These are phyloP conservation scores for Danio jaintianensis DNA, from an alignment of 2,797 vertebrate species.

Conservation along the genomic window DNA sequence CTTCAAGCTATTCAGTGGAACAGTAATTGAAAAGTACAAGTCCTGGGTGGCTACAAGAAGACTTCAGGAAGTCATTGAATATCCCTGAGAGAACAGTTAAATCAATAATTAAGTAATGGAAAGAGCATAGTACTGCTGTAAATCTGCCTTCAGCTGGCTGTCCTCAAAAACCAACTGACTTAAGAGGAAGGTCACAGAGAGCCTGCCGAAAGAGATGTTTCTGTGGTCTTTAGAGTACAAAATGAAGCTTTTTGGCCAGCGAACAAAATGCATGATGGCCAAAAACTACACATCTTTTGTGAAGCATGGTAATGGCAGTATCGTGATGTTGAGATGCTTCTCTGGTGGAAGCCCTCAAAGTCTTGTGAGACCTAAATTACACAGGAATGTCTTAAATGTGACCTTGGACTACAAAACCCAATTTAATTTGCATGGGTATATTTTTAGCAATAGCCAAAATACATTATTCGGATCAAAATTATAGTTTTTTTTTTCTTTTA, in stretches of 20 bases:
- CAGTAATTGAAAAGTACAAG: slow-evolving; percentile 24
- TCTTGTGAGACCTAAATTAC: background rate
- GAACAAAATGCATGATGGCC: background rate
- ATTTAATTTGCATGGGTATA: too few species aligned
- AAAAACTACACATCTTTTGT: background rate
- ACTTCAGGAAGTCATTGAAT: slow-evolving; percentile 22
- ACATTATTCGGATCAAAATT: too few species aligned
- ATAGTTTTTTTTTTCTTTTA: too few species aligned
- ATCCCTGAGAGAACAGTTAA: slow-evolving; percentile 13
- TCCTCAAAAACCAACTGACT: background rate
- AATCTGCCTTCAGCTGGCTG: slow-evolving; percentile 17
- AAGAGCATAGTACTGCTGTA: slow-evolving; percentile 17
- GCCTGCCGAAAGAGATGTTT: background rate
- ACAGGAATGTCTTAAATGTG: background rate
- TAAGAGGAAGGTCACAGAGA: slow-evolving; percentile 9
- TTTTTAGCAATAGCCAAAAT: too few species aligned
- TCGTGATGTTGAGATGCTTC: background rate
- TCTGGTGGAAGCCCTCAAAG: background rate
- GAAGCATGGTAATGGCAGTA: background rate
- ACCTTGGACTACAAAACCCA: too few species aligned
- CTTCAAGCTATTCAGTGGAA: background rate
- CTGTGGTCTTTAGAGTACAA: background rate
- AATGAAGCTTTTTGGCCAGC: background rate
- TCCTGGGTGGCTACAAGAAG: background rate
- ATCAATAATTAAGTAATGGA: slow-evolving; percentile 37